phyloP scores from a whole-genome alignment of 1,140 invertebrate species.

The Drosophila yakuba region DNA sequence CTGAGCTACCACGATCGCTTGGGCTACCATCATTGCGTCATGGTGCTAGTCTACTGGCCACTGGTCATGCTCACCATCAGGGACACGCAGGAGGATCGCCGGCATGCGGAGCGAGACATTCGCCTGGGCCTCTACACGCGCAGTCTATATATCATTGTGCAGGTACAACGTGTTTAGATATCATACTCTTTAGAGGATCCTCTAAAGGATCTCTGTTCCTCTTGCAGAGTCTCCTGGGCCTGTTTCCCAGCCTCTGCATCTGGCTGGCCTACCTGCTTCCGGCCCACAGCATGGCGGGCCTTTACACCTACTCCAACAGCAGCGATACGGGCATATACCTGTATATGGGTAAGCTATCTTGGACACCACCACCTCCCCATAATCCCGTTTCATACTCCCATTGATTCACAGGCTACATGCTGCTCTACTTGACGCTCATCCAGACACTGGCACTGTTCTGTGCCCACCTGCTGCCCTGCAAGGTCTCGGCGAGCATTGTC shows the following conservation, averaged over 20 bases:
- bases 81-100: conserved; percentile 89
- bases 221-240: conserved; percentile 65
- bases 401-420: conserved; percentile 88
- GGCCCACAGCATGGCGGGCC: conserved; percentile 94
- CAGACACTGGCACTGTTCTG: conserved; percentile 88
- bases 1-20: conserved; percentile 90
- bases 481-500: conserved; percentile 86
- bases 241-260: conserved; percentile 86
- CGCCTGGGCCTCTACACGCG: conserved; percentile 91
- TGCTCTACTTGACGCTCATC: conserved; percentile 91
- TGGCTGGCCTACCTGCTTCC: conserved; percentile 94
- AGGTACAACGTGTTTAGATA: conserved; percentile 26
- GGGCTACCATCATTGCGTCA: conserved; percentile 93
- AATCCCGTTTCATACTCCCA: neutral
- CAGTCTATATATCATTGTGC: conserved; percentile 90
- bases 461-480: conserved; percentile 86
- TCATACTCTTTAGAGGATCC: neutral
- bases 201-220: no score
- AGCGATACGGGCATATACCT: conserved; percentile 89
- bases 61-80: conserved; percentile 89
- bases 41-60: conserved; percentile 92
- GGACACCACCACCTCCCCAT: no score
- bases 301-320: conserved; percentile 88
- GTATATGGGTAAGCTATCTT: conserved; percentile 88
- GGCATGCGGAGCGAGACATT: conserved; percentile 91